A percentile compares a stretch with the other conserved stretches of the same genome.
phyloP scores from a whole-genome alignment of 2,797 vertebrate species.

The Acipenser ruthenus region DNA sequence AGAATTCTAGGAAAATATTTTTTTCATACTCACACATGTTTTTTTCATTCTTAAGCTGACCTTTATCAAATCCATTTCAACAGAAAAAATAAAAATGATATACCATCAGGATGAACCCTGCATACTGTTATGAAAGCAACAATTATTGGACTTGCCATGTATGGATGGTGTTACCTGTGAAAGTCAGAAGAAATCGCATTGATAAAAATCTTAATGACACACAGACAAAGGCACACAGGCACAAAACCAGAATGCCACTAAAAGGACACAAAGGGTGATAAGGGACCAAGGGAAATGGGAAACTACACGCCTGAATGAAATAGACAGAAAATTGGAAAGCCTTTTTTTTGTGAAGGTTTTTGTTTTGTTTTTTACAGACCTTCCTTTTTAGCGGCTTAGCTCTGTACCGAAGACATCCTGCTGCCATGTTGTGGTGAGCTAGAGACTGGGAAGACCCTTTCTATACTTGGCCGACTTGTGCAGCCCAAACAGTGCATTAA shows the following conservation, averaged over 20 bases:
- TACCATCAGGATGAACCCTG: conserved; percentile 3
- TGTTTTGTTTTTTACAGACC: conserved; percentile 2
- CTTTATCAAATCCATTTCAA: conserved; percentile 4
- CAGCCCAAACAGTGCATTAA: too few species aligned
- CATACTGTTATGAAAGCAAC: conserved; percentile 1
- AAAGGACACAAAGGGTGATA: conserved; percentile 13
- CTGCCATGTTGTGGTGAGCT: too few species aligned
- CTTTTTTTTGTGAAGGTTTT: conserved; percentile 9
- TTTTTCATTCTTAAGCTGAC: background rate
- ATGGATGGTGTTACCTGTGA: conserved; percentile 3
- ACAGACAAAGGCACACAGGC: background rate
- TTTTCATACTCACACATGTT: too few species aligned
- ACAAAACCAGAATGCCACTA: conserved; percentile 16
- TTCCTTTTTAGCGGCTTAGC: background rate
- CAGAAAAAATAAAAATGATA: too few species aligned
- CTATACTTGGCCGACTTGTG: too few species aligned
- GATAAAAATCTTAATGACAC: conserved; percentile 16
- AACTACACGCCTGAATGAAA: conserved; percentile 1
- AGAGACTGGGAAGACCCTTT: too few species aligned
- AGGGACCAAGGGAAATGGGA: background rate
- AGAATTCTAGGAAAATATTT: too few species aligned
- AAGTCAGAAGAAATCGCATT: conserved; percentile 1
- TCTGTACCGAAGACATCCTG: background rate
- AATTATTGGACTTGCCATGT: conserved; percentile 6
- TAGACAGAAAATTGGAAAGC: conserved; percentile 11